Percentiles rank a stretch among this genome's conserved stretches.
These are phyloP conservation scores for Stenopsyche tienmushanensis DNA, from an alignment of 1,140 invertebrate genomes.

Conservation along the genomic window DNA sequence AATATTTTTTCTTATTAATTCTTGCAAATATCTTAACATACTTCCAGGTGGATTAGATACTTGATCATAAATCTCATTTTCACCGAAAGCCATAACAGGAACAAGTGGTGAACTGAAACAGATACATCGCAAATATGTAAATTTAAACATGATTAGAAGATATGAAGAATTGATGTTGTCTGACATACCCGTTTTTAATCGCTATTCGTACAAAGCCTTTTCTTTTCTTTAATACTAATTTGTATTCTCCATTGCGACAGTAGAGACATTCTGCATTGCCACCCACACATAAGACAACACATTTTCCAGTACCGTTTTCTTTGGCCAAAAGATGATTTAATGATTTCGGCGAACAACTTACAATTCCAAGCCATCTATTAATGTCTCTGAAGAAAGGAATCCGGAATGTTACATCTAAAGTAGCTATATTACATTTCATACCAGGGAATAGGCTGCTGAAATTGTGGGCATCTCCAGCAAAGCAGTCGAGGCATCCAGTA, in stretches of 20 bases:
- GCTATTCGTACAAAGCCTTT: too few relatives aligned
- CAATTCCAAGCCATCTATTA: slow-evolving; percentile 58
- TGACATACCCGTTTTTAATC: slow-evolving; percentile 70
- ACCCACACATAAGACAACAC: slow-evolving; percentile 72
- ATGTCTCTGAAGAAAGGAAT: slow-evolving; percentile 82
- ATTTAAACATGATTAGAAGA: too few relatives aligned
- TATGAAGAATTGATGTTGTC: slow-evolving; percentile 13
- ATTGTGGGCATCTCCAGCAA: slow-evolving; percentile 73
- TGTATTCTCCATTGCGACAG: slow-evolving; percentile 69
- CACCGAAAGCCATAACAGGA: too few relatives aligned
- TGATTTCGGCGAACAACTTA: slow-evolving; percentile 59
- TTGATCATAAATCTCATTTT: slow-evolving; percentile 85
- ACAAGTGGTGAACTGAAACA: slow-evolving; percentile 74
- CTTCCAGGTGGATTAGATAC: slow-evolving; percentile 71
- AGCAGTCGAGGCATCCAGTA: slow-evolving; percentile 73
- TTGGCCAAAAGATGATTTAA: slow-evolving; percentile 54
- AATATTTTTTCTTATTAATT: slow-evolving; percentile 62
- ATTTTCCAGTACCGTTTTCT: slow-evolving; percentile 58
- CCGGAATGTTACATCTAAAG: slow-evolving; percentile 77
- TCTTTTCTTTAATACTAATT: too few relatives aligned
- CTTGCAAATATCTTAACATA: slow-evolving; percentile 67
- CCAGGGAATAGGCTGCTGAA: slow-evolving; percentile 79
- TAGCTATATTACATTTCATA: slow-evolving; percentile 69
- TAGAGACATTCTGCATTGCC: slow-evolving; percentile 80
- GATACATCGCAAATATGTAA: neutral